A percentile compares a stretch with the other conserved stretches of the same genome.
Conservation (phyloP, 2,797 vertebrate species). For the Xerus rutilus region DNA sequence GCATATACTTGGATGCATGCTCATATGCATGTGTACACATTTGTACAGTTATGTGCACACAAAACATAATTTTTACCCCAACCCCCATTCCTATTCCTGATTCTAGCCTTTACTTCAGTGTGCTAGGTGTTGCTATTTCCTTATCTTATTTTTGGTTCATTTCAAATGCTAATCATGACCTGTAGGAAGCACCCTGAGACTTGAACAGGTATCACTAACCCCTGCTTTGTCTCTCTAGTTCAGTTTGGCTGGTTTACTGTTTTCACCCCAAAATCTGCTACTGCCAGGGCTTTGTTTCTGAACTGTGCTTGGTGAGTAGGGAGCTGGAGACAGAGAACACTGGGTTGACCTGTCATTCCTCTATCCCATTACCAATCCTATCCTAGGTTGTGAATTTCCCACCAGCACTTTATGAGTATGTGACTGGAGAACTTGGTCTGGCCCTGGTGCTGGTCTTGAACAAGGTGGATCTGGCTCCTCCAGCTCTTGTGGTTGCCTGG, state of each 20-base stretch:
- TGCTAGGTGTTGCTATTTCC: background rate
- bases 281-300: background rate
- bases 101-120: background rate
- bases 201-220: background rate
- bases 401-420: conserved; percentile 93
- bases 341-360: background rate
- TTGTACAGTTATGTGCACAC: background rate
- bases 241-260: background rate
- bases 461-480: conserved; percentile 94
- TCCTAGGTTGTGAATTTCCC: conserved; percentile 94
- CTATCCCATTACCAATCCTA: background rate
- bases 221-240: background rate
- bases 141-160: background rate
- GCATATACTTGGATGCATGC: background rate
- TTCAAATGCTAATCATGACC: background rate
- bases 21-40: background rate
- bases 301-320: background rate
- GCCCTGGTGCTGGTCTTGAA: conserved; percentile 94
- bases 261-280: background rate
- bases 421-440: conserved; percentile 92
- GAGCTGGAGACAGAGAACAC: background rate
- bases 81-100: background rate
- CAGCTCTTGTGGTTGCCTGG: conserved; percentile 94
- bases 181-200: background rate
- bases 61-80: background rate